Percentiles rank a stretch among this genome's conserved stretches.
Evolutionary conservation across 1,140 invertebrate genomes (phyloP).

Genomic region (Luehdorfia chinensis): DNA sequence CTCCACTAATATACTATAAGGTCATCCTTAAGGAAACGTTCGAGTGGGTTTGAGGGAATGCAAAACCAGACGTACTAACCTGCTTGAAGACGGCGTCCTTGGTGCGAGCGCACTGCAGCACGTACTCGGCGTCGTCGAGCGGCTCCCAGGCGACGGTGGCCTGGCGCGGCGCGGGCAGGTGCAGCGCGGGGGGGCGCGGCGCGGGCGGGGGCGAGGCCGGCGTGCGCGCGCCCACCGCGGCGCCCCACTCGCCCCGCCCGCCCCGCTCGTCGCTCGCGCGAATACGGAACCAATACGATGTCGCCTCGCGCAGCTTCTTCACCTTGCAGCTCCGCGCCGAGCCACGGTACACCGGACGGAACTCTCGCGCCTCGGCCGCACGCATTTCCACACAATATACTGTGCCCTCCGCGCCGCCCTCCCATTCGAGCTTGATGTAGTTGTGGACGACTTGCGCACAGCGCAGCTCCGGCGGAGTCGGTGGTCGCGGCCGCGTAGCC

Average conservation of each 20-base stretch:
- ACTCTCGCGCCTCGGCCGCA: constrained; percentile 80
- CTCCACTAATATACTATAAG: no score
- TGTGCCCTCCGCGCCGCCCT: constrained; percentile 83
- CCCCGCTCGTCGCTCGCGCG: constrained; percentile 88
- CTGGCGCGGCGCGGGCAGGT: constrained; percentile 61
- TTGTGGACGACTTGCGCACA: constrained; percentile 86
- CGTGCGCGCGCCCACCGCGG: constrained; percentile 83
- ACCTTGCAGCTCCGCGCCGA: constrained; percentile 87
- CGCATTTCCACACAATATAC: constrained; percentile 90
- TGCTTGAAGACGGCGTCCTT: constrained; percentile 74
- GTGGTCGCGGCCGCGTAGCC: constrained; percentile 86
- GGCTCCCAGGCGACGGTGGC: constrained; percentile 78
- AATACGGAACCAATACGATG: constrained; percentile 88
- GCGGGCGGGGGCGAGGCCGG: constrained; percentile 86
- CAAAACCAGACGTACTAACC: no score
- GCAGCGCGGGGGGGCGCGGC: constrained; percentile 82
- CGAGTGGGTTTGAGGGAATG: no score
- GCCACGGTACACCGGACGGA: constrained; percentile 87
- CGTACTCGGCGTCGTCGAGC: constrained; percentile 78
- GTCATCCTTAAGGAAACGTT: no score
- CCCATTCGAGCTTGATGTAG: constrained; percentile 92
- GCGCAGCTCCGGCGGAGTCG: constrained; percentile 85
- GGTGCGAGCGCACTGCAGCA: constrained; percentile 80
- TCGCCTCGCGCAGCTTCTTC: constrained; percentile 87
- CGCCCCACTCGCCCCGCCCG: constrained; percentile 87